Evolutionary conservation across 2,888 invertebrate species (phyloP).

Genomic region (Cepaea hortensis): DNA sequence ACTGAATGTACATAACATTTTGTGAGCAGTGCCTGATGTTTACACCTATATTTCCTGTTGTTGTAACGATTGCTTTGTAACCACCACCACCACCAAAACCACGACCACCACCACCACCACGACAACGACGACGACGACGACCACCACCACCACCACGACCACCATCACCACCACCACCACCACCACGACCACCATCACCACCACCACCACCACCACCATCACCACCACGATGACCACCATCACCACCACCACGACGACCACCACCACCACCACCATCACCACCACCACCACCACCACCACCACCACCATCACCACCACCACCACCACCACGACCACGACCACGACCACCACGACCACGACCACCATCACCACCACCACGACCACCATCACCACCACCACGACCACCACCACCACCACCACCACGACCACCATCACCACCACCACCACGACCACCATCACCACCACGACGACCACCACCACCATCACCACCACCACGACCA

Average conservation of each 20-base stretch:
- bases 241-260: not conserved
- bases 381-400: slow-evolving; percentile 19
- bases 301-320: slow-evolving; percentile 30
- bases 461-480: slow-evolving; percentile 1
- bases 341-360: not conserved
- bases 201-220: slow-evolving; percentile 15
- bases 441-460: slow-evolving; percentile 13
- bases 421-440: slow-evolving; percentile 27
- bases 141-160: slow-evolving; percentile 12
- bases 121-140: no score
- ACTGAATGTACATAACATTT: no score
- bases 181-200: no score
- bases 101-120: no score
- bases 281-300: slow-evolving; percentile 27
- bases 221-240: not conserved
- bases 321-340: slow-evolving; percentile 8
- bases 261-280: slow-evolving; percentile 15
- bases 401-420: slow-evolving; percentile 31
- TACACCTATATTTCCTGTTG: no score
- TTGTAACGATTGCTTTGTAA: no score
- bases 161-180: slow-evolving; percentile 25
- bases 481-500: slow-evolving; percentile 12
- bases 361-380: slow-evolving; percentile 21
- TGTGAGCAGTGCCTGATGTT: no score
- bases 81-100: no score